Percentiles rank a stretch among this genome's conserved stretches.
Conservation (phyloP, 2,888 invertebrate genomes). For the Synanthedon myopaeformis region DNA sequence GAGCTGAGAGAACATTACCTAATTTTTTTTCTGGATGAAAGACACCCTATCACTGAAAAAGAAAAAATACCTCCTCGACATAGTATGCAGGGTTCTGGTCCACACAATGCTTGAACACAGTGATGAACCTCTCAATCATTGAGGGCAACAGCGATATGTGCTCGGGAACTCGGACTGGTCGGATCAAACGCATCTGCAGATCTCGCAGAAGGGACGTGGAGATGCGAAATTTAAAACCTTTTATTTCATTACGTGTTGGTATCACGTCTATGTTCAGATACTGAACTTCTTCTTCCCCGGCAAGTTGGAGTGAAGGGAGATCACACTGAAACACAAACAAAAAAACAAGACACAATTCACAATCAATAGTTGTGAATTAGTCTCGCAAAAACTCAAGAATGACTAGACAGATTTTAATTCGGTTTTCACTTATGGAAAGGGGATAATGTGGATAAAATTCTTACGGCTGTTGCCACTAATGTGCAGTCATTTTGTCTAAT, state of each 20-base stretch:
- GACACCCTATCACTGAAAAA: background rate
- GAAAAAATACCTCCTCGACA: slow-evolving; percentile 57
- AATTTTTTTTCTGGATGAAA: no score
- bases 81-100: slow-evolving; percentile 75
- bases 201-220: slow-evolving; percentile 84
- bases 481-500: slow-evolving; percentile 85
- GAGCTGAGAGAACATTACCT: no score
- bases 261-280: slow-evolving; percentile 85
- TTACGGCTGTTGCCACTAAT: slow-evolving; percentile 77
- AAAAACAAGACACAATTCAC: no score
- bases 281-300: slow-evolving; percentile 78
- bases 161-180: slow-evolving; percentile 41
- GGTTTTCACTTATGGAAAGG: no score
- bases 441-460: slow-evolving; percentile 11
- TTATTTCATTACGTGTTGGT: slow-evolving; percentile 70
- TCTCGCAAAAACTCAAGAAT: no score
- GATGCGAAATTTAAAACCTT: slow-evolving; percentile 77
- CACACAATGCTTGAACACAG: slow-evolving; percentile 83
- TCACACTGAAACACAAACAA: no score
- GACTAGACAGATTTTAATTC: no score
- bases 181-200: slow-evolving; percentile 54
- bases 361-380: no score
- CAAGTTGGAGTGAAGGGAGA: slow-evolving; percentile 74
- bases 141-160: slow-evolving; percentile 73
- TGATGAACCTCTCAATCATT: slow-evolving; percentile 85